Evolutionary conservation across 2,888 invertebrate genomes (phyloP).

Genomic region (Troides aeacus): DNA sequence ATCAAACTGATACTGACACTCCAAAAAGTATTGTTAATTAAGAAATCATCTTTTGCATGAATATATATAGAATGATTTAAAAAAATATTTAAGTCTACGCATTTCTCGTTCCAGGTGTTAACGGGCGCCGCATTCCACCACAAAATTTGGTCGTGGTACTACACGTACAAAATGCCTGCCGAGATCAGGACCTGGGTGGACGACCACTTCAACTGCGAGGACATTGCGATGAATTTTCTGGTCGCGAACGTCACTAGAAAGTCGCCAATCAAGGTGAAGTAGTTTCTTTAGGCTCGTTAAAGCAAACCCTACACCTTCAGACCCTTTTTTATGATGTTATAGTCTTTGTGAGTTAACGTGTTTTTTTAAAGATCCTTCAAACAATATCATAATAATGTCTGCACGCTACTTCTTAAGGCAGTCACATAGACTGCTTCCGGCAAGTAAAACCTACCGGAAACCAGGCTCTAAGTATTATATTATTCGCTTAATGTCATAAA

Average conservation of each 20-base stretch:
- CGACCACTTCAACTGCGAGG: conserved; percentile 98
- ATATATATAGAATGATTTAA: no score
- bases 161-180: conserved; percentile 92
- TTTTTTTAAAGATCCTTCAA: background rate
- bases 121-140: conserved; percentile 98
- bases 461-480: no score
- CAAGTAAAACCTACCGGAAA: no score
- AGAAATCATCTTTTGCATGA: no score
- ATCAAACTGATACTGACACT: no score
- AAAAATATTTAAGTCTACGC: no score
- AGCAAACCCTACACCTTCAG: background rate
- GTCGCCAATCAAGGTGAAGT: conserved; percentile 90
- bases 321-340: no score
- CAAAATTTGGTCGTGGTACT: conserved; percentile 96
- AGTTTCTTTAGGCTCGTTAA: background rate
- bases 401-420: background rate
- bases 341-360: background rate
- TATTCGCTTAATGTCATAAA: no score
- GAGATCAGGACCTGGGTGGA: conserved; percentile 95
- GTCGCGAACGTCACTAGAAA: conserved; percentile 96
- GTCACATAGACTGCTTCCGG: no score
- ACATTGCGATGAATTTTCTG: conserved; percentile 98
- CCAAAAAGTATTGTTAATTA: no score
- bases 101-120: conserved; percentile 73
- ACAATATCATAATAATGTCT: background rate